phyloP scores from a whole-genome alignment of 2,113 vertebrate genomes.

The Stictonetta naevosa region DNA sequence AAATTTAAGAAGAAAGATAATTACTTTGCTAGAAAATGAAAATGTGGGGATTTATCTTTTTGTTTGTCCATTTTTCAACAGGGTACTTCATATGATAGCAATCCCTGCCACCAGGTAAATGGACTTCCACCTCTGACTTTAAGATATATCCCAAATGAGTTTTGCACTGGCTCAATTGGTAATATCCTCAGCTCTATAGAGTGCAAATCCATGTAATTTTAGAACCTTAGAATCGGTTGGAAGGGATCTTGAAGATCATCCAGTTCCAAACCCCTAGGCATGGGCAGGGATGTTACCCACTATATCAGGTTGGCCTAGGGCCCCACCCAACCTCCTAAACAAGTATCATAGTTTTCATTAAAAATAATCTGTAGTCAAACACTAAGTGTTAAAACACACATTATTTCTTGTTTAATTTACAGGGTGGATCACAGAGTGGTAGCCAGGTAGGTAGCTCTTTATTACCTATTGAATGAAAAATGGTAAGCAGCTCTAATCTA shows the following conservation, averaged over 20 bases:
- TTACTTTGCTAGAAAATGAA: neutral
- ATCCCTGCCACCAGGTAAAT: slow-evolving; percentile 67
- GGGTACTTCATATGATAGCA: slow-evolving; percentile 59
- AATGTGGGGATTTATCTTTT: neutral
- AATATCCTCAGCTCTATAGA: neutral
- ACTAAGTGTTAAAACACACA: neutral
- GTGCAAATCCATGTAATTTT: neutral
- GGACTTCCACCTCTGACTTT: neutral
- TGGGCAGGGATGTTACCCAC: no score
- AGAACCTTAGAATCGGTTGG: no score
- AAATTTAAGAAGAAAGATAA: neutral
- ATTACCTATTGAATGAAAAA: neutral
- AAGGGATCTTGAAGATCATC: no score
- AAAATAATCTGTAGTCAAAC: neutral
- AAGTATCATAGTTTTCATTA: neutral
- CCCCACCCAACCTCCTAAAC: neutral
- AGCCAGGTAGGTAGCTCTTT: neutral
- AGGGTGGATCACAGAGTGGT: slow-evolving; percentile 17
- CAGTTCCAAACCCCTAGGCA: no score
- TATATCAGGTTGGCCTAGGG: no score
- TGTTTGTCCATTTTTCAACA: neutral
- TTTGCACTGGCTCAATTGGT: neutral
- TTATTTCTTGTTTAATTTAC: neutral
- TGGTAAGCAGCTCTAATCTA: neutral
- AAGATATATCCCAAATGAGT: neutral